Evolutionary conservation across 2,888 invertebrate species (phyloP), one percentile per base, ranked within the genome.

Genomic region (Erynnis tages): DNA sequence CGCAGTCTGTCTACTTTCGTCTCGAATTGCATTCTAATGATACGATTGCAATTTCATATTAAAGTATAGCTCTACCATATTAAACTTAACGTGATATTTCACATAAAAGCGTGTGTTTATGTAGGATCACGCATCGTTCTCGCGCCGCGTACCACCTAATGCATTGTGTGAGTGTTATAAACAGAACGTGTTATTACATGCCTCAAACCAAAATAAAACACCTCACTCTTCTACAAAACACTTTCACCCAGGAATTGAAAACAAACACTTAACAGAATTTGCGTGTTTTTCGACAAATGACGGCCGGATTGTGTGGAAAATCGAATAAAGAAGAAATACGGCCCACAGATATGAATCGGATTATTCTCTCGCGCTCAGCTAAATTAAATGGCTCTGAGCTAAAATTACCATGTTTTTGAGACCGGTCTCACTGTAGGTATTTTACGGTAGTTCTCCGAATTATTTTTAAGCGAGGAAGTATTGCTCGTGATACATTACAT

Each of bases 291-390:
- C 66, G 71, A 65, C 76, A 76, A 76, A 78, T 76, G 76, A 73
- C 74, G 62, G 16, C 1, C 19, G 61, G 59, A 57, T 65, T 58
- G 62, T 67, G 58, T 64, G 65, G 63, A 65, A 65, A 48, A 29
- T 27, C 29, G 37, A 13, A 73, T 72, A 73, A 73, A 76, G 70
- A 69, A 74, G 72, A 74, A 73, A 73, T 70, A 75, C 71, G 61
- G 69, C 66, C 65, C 53, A 61, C 59, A 73, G 73, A 74, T 78
- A 80, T 80, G 82, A 84, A 83, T 82, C 81, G 76, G 82, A 79
- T 82, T 79, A 79, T 70, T 65, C 65, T 62, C 67, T 66, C 66
- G 61, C 38, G 23, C 23, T 23, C 34, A 70, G 71, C 71, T 73
- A 76, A 80, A 79, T 78, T 75, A 76, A 79, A 79, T 73, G 73